Evolutionary conservation across 1,140 invertebrate species (phyloP).

Genomic region (Reticulitermes speratus): DNA sequence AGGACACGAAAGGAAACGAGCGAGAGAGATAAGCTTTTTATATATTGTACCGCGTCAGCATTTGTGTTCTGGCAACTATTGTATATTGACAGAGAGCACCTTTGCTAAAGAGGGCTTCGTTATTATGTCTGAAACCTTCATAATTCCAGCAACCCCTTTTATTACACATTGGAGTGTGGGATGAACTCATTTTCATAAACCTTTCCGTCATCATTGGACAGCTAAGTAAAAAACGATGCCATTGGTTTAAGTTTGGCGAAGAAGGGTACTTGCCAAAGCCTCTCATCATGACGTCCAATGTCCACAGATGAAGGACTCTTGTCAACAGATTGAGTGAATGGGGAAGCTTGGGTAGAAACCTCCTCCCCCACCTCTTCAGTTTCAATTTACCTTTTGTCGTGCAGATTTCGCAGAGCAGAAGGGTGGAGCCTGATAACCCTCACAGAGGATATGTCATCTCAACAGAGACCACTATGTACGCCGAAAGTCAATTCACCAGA

Average conservation of each 20-base stretch:
- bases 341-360: not conserved
- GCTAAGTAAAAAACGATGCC: slow-evolving; percentile 5
- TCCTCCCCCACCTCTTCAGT: not conserved
- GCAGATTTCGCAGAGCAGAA: not conserved
- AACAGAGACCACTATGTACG: not conserved
- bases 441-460: not conserved
- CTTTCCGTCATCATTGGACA: slow-evolving; percentile 4
- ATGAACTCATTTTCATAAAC: slow-evolving; percentile 4
- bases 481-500: not conserved
- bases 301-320: not conserved
- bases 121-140: not conserved
- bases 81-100: not conserved
- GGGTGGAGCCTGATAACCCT: not conserved
- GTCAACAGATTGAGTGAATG: slow-evolving; percentile 15
- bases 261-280: not conserved
- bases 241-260: not conserved
- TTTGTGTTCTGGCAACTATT: not conserved
- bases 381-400: slow-evolving; percentile 16
- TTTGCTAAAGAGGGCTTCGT: slow-evolving; percentile 3
- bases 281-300: not conserved
- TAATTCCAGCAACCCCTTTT: slow-evolving; percentile 15
- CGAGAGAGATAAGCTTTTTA: not conserved
- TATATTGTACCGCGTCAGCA: slow-evolving; percentile 1
- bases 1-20: not conserved
- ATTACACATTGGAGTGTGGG: not conserved